Percentiles rank a stretch among this genome's conserved stretches.
phyloP scores from a whole-genome alignment of 2,113 vertebrate genomes.

The Poecile atricapillus region DNA sequence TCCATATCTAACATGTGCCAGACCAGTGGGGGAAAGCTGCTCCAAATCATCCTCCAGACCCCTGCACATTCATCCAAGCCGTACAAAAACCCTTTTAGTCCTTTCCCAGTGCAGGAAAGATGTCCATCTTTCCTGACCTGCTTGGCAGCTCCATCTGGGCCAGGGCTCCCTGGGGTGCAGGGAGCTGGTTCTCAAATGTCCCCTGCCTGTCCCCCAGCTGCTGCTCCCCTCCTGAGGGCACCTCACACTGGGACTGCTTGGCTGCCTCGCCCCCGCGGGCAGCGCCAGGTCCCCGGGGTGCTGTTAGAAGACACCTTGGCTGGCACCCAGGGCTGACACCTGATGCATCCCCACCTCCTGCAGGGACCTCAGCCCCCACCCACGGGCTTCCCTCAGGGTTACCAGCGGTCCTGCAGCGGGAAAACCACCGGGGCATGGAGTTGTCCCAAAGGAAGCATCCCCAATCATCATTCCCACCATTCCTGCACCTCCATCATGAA shows the following conservation, averaged over 20 bases:
- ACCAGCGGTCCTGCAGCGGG: background rate
- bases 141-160: background rate
- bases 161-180: background rate
- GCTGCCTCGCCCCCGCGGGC: background rate
- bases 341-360: background rate
- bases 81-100: background rate
- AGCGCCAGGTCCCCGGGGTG: background rate
- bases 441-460: background rate
- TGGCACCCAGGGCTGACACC: slow-evolving; percentile 38
- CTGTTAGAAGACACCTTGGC: slow-evolving; percentile 65
- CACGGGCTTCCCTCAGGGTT: slow-evolving; percentile 8
- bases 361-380: background rate
- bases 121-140: background rate
- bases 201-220: background rate
- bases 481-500: accelerated
- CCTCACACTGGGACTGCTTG: background rate
- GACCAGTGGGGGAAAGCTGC: background rate
- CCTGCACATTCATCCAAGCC: background rate
- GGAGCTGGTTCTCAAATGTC: background rate
- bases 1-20: accelerated
- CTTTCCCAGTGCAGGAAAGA: background rate
- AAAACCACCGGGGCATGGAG: accelerated
- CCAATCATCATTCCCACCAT: accelerated
- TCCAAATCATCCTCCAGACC: background rate
- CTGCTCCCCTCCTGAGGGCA: background rate